Base-by-base conservation (phyloP, 2,888 invertebrate genomes). In the Macrosiphum euphorbiae region DNA sequence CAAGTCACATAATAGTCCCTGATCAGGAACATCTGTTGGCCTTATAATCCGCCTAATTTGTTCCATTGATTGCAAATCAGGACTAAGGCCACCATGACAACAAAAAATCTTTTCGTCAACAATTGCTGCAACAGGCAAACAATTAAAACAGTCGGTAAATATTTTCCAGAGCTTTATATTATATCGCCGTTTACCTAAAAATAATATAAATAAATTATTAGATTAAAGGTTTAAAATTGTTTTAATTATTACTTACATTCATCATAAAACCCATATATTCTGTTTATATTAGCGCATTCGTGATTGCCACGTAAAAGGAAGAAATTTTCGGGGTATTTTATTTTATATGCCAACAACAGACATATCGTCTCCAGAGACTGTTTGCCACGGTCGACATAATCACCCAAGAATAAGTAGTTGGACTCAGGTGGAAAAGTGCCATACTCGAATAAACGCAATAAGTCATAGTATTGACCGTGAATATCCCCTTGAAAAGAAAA, bases 151-250 rank as follows among this genome's bases (percentile, higher is more conserved):
- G 96, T 99, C 99, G 96, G 99, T 99, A 96, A 99, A 99, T 44
- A 99, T 99, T 97, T 99, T 99, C 99, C 99, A 99, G 96, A 99
- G 96, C 96, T 99, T 99, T 95, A 99, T 99, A 96, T 99, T 99
- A 96, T 99, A 99, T 95, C 98, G 96, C 95, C 97, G 96, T 96
- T 97, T 97, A 96, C 97, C 97, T 97, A 67, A n/a, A 61, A 90
- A 90, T 44, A 41, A 89, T 55, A 58, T 26, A 41, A 52, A 92
- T 24, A 50, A 78, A 28, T 44, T 41, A 50, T 35, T 35, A 52
- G 24, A 85, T n/a, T n/a, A n/a, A 44, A 11, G 16, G n/a, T 2
- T 41, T 44, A 24, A 24, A 35, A 28, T n/a, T 41, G n/a, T n/a
- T 88, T 55, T 13, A 55, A 35, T 55, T 7, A 88, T 88, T 87